These are phyloP conservation scores for Acanthoscelides obtectus DNA, from an alignment of 2,888 invertebrate genomes.

Conservation along the genomic window DNA sequence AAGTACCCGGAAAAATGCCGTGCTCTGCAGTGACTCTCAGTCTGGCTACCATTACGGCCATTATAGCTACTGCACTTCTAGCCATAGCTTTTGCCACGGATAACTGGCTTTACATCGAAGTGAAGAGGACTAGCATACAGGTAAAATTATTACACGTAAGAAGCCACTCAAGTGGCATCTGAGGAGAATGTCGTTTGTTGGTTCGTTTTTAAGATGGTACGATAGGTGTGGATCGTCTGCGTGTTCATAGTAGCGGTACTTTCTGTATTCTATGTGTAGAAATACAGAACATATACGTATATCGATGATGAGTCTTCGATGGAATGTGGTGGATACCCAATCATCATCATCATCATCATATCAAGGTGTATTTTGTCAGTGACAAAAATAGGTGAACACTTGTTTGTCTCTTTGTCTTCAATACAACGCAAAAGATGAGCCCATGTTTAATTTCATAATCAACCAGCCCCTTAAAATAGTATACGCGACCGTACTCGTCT, in stretches of 20 bases:
- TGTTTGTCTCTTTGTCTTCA: too few relatives aligned
- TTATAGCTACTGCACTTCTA: slow-evolving; percentile 88
- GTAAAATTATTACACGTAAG: slow-evolving; percentile 50
- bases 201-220: neutral
- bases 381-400: too few relatives aligned
- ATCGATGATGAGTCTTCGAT: neutral
- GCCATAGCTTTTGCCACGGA: slow-evolving; percentile 94
- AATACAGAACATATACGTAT: neutral
- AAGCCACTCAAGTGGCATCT: neutral
- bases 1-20: slow-evolving; percentile 58
- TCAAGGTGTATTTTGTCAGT: neutral
- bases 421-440: too few relatives aligned
- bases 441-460: too few relatives aligned
- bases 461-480: too few relatives aligned
- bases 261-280: neutral
- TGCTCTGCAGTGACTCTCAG: slow-evolving; percentile 93
- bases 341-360: neutral
- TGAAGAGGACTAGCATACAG: slow-evolving; percentile 83
- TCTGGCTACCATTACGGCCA: slow-evolving; percentile 92
- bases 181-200: too few relatives aligned
- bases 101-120: slow-evolving; percentile 94
- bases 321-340: neutral
- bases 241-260: neutral
- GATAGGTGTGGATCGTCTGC: neutral
- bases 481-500: too few relatives aligned